Percentiles rank a stretch among this genome's conserved stretches.
Conservation (phyloP, 2,113 vertebrate species). For the Actinemys pallida region DNA sequence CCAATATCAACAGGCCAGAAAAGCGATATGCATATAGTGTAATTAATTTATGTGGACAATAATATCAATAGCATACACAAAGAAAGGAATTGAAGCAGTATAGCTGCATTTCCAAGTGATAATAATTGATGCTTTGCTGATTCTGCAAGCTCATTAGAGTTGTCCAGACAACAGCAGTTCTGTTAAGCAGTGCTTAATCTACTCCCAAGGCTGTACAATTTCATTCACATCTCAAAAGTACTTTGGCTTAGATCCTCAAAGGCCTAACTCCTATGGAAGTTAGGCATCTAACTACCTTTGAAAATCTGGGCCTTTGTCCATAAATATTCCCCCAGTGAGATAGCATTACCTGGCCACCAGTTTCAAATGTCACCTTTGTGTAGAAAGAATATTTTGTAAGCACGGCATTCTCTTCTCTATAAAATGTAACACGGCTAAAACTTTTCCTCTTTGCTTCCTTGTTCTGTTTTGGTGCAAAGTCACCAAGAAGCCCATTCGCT, state of each 20-base stretch:
- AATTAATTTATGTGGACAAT: neutral
- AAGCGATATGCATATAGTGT: neutral
- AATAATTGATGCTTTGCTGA: neutral
- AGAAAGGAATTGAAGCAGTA: neutral
- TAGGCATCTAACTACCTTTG: too few relatives aligned
- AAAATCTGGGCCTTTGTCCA: neutral
- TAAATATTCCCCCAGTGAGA: neutral
- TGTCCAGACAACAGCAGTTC: neutral
- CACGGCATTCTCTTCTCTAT: neutral
- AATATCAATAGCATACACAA: neutral
- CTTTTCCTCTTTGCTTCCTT: neutral
- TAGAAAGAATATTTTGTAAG: neutral
- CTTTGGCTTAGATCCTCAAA: neutral
- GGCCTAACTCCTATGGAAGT: too few relatives aligned
- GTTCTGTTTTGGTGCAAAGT: neutral
- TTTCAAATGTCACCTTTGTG: neutral
- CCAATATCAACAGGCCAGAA: neutral
- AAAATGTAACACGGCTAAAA: fast-evolving
- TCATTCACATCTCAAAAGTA: neutral
- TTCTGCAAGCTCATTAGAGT: neutral
- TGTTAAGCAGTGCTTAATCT: neutral
- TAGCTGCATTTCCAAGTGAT: neutral
- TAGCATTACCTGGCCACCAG: neutral
- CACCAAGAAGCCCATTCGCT: neutral
- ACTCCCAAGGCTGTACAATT: neutral